A percentile compares a stretch with the other conserved stretches of the same genome.
phyloP scores from a whole-genome alignment of 2,113 vertebrate genomes.

The human region GRCh38 chr5:109884501-109885000 shows the following conservation, averaged over 20 bases:
- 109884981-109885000: conserved; percentile 94
- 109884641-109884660: conserved; percentile 92
- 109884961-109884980: conserved; percentile 92
- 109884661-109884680: conserved; percentile 94
- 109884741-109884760: conserved; percentile 96
- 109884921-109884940: conserved; percentile 95
- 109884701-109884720: conserved; percentile 97
- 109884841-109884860: conserved; percentile 96
- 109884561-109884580: neutral
- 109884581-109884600: neutral
- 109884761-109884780: conserved; percentile 89
- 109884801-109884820: conserved; percentile 97
- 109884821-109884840: conserved; percentile 93
- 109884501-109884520: neutral
- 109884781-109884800: conserved; percentile 98
- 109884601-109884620: conserved; percentile 92
- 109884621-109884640: conserved; percentile 97
- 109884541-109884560: conserved; percentile 33
- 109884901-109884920: conserved; percentile 93
- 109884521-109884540: neutral
- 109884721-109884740: conserved; percentile 96
- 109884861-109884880: conserved; percentile 97
- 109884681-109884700: conserved; percentile 96
- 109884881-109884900: conserved; percentile 88
- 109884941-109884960: conserved; percentile 95